phyloP scores from a whole-genome alignment of 2,888 invertebrate genomes.

The Tenthredo distinguenda region DNA sequence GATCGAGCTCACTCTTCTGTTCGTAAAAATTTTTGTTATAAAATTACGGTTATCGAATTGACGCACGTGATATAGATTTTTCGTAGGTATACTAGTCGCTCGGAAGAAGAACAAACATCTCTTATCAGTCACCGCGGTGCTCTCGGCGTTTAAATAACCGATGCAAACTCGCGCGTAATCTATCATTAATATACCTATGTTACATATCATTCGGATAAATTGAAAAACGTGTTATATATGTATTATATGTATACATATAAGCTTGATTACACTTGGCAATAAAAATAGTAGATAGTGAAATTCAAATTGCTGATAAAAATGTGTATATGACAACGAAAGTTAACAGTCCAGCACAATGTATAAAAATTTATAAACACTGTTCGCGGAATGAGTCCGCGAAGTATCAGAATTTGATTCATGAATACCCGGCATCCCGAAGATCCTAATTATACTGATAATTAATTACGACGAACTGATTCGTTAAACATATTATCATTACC shows the following conservation, averaged over 20 bases:
- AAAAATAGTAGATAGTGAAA: background rate
- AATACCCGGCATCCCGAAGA: background rate
- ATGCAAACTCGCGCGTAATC: background rate
- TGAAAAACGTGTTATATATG: background rate
- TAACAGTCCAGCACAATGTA: background rate
- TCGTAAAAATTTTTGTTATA: background rate
- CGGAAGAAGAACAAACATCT: background rate
- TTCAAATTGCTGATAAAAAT: background rate
- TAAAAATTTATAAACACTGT: background rate
- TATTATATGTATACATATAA: background rate
- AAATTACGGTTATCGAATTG: background rate
- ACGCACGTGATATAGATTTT: background rate
- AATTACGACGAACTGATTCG: background rate
- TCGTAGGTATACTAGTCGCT: background rate
- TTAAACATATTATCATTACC: background rate
- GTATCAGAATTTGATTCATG: background rate
- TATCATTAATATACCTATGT: background rate
- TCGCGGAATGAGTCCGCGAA: background rate
- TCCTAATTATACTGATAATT: background rate
- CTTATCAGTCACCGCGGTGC: background rate
- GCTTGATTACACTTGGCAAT: background rate
- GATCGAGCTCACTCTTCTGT: background rate
- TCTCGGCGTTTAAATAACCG: background rate
- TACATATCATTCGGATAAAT: background rate
- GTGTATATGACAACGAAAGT: background rate